Percentiles rank a stretch among this genome's conserved stretches.
phyloP scores from a whole-genome alignment of 2,797 vertebrate genomes.

The Ptychadena robeensis region DNA sequence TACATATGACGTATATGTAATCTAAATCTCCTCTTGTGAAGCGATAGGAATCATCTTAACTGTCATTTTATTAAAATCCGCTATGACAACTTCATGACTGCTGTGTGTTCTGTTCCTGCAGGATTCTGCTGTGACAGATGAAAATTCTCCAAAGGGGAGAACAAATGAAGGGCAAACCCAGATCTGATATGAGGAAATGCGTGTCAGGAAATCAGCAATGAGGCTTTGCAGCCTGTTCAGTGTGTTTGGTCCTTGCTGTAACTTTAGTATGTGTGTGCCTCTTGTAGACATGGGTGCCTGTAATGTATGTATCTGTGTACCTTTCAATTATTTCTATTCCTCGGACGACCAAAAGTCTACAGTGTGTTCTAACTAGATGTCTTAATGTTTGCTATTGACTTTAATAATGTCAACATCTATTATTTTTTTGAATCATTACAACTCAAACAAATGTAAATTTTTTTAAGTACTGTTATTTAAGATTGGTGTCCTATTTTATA shows the following conservation, averaged over 20 bases:
- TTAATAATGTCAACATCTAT: neutral
- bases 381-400: neutral
- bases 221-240: constrained; percentile 5
- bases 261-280: constrained; percentile 28
- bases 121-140: constrained; percentile 37
- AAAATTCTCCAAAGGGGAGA: constrained; percentile 40
- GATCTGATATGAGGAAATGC: constrained; percentile 29
- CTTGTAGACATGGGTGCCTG: constrained; percentile 21
- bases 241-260: constrained; percentile 16
- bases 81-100: neutral
- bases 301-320: constrained; percentile 7
- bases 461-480: neutral
- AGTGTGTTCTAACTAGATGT: neutral
- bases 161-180: constrained; percentile 40
- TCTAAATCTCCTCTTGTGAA: too few species aligned
- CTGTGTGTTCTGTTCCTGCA: constrained; percentile 24
- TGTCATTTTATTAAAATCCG: neutral
- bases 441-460: neutral
- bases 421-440: neutral
- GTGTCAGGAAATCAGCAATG: constrained; percentile 21
- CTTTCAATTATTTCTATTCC: constrained; percentile 8
- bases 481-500: neutral
- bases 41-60: neutral
- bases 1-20: too few species aligned
- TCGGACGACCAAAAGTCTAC: constrained; percentile 19